phyloP scores from a whole-genome alignment of 2,113 vertebrate species.

The Notarius quadriscutis region DNA sequence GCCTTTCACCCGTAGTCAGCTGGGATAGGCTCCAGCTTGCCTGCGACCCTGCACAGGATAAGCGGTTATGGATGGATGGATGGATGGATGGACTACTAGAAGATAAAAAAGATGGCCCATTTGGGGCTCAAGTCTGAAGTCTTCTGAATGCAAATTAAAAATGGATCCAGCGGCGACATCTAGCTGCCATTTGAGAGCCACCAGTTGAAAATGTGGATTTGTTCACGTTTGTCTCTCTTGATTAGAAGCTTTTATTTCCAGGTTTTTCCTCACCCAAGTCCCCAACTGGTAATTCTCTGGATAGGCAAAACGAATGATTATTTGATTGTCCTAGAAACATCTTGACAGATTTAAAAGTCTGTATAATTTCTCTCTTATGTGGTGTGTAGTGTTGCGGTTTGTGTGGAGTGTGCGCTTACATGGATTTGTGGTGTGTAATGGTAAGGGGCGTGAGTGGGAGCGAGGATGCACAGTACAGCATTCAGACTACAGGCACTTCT shows the following conservation, averaged over 20 bases:
- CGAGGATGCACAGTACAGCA: constrained; percentile 42
- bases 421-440: constrained; percentile 20
- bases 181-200: background rate
- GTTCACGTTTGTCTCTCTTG: background rate
- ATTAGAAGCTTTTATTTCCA: constrained; percentile 21
- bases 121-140: background rate
- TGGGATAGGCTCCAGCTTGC: too few relatives aligned
- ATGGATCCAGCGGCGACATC: background rate
- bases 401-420: background rate
- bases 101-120: too few relatives aligned
- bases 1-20: too few relatives aligned
- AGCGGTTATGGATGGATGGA: too few relatives aligned
- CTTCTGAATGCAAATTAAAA: background rate
- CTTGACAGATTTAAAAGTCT: background rate
- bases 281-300: background rate
- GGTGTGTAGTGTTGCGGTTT: constrained; percentile 18
- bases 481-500: constrained; percentile 55
- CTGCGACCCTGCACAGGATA: too few relatives aligned
- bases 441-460: constrained; percentile 42
- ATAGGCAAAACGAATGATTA: constrained; percentile 12
- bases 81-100: too few relatives aligned
- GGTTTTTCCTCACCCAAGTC: constrained; percentile 10
- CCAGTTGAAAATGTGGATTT: constrained; percentile 10
- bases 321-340: background rate
- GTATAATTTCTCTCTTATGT: background rate